Base-by-base conservation (phyloP, 2,113 vertebrate genomes). In the Hypanus sabinus region DNA sequence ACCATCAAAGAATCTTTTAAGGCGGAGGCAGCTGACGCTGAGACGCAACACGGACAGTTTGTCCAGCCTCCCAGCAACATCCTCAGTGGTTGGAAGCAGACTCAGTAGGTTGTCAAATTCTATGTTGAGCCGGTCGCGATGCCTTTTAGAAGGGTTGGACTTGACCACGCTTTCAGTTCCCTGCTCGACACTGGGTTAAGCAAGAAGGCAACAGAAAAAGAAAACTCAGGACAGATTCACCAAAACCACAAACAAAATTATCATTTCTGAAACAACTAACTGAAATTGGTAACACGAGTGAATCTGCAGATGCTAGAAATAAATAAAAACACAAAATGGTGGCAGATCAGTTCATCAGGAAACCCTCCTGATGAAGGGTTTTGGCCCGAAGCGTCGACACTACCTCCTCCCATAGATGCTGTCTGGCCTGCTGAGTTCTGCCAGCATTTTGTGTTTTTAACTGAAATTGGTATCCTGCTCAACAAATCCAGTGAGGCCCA, bases 1-100 rank as follows among this genome's bases (percentile, higher is more conserved):
- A 93, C 90, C 90, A 46, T 93, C 90, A 46, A 93, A 93, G 90
- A 93, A 93, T 36, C 90, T 71, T 27, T 93, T 93, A 12, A 93
- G 68, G 5, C 90, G 90, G 6, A 93, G 90, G 68, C 36, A 93
- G 90, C 90, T 93, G 20, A 93, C 90, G 5, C 90, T 93, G 20
- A 93, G 90, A 12, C 90, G 65, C 36, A 93, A 68, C 8, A 93
- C 38, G 4, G 90, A 93, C 16, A 93, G 90, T 27, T 93, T 93
- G 65, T 93, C 90, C 20, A 93, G 0, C 36, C 90, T 36, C 2
- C 68, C 36, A 27, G 90, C 90, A 1, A 93, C 18, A 18, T 93
- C 90, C 36, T 93, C 90, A 4, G 33, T 46, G 36, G 90, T 93
- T 9, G 90, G 90, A 46, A 93, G 90, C 18, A 93, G 90, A 0